phyloP scores from a whole-genome alignment of 2,113 vertebrate genomes.

The Paradoxurus hermaphroditus region DNA sequence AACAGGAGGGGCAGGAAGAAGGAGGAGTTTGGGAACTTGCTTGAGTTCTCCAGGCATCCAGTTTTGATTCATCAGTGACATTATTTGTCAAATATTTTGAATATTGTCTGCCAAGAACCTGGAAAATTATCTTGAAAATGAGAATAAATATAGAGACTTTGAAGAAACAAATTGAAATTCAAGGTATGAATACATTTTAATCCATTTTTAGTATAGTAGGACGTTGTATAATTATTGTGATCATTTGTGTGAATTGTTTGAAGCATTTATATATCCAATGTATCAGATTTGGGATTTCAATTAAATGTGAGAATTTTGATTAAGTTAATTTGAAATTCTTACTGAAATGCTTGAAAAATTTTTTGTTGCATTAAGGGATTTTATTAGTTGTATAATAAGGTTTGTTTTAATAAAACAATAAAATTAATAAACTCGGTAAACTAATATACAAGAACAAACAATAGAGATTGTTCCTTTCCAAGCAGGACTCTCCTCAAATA shows the following conservation, averaged over 20 bases:
- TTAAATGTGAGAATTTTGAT: neutral
- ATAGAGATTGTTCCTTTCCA: neutral
- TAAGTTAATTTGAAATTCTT: conserved; percentile 9
- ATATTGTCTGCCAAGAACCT: neutral
- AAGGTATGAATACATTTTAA: neutral
- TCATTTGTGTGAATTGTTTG: neutral
- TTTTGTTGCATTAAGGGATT: neutral
- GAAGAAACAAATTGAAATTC: conserved; percentile 3
- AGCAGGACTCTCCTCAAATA: neutral
- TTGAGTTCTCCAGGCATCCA: neutral
- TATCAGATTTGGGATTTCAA: neutral
- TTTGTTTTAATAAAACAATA: neutral
- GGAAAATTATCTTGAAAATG: neutral
- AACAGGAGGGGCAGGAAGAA: accelerated
- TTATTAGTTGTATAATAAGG: neutral
- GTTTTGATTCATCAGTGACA: neutral
- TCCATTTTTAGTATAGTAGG: neutral
- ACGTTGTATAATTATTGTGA: neutral
- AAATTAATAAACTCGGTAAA: neutral
- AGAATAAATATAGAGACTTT: neutral
- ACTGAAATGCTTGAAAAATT: neutral
- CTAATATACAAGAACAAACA: neutral
- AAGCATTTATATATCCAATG: neutral
- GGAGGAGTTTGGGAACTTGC: neutral
- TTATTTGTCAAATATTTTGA: neutral